Percentiles rank a stretch among this genome's conserved stretches.
phyloP scores from a whole-genome alignment of 2,888 invertebrate genomes.

The Lithophane socia region DNA sequence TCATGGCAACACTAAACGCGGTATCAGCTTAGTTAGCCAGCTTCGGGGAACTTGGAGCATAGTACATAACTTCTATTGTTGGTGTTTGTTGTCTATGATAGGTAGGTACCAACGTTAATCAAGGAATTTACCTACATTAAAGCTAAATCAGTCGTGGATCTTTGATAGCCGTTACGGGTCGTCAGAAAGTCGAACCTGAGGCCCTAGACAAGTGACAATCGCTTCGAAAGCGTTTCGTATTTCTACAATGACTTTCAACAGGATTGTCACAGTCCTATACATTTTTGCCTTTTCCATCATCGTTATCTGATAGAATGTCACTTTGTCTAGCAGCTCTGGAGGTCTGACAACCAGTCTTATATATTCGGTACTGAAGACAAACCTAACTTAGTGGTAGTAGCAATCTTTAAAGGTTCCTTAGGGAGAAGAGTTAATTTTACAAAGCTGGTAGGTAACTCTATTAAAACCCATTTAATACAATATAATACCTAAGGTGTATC shows the following conservation, averaged over 20 bases:
- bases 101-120: neutral
- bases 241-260: too few species aligned
- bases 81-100: neutral
- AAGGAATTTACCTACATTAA: neutral
- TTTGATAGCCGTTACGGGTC: too few species aligned
- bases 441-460: neutral
- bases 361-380: neutral
- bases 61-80: slow-evolving; percentile 24
- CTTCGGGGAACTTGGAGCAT: slow-evolving; percentile 14
- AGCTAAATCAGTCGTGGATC: too few species aligned
- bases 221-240: too few species aligned
- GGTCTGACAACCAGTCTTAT: too few species aligned
- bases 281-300: too few species aligned
- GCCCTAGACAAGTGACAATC: too few species aligned
- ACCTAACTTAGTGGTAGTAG: neutral
- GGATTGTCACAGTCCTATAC: too few species aligned
- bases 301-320: too few species aligned
- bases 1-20: slow-evolving; percentile 7
- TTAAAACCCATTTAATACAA: slow-evolving; percentile 15
- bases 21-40: slow-evolving; percentile 9
- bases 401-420: slow-evolving; percentile 9
- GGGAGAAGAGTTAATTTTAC: neutral
- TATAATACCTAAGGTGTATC: neutral
- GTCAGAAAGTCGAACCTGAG: too few species aligned
- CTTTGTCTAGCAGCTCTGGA: too few species aligned